phyloP scores from a whole-genome alignment of 1,140 invertebrate species.

The Lordiphosa mommai region DNA sequence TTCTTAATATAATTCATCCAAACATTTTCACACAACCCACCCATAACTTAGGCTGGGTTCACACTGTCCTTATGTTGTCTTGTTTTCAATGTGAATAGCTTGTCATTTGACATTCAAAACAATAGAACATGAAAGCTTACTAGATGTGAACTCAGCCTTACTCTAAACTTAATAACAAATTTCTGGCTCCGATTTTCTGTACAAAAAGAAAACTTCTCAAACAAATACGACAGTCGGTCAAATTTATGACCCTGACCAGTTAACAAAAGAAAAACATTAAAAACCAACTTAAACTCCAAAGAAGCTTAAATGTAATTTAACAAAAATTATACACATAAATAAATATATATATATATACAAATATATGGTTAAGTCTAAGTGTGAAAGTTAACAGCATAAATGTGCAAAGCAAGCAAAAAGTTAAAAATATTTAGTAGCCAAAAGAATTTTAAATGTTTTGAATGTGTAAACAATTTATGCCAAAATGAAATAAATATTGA shows the following conservation, averaged over 20 bases:
- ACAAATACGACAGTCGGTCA: too few species aligned
- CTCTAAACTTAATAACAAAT: too few species aligned
- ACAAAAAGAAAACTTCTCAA: too few species aligned
- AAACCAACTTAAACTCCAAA: constrained; percentile 14
- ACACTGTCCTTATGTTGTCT: too few species aligned
- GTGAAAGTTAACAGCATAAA: constrained; percentile 72
- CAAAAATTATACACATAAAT: too few species aligned
- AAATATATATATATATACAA: constrained; percentile 54
- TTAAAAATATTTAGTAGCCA: constrained; percentile 30
- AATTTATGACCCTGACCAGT: not conserved
- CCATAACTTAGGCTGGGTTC: too few species aligned
- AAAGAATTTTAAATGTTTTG: constrained; percentile 65
- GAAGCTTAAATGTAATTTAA: constrained; percentile 33
- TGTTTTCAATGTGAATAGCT: too few species aligned
- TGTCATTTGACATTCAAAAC: too few species aligned
- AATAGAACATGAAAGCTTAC: too few species aligned
- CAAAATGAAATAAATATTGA: constrained; percentile 44
- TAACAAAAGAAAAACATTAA: constrained; percentile 25
- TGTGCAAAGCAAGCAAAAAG: constrained; percentile 46
- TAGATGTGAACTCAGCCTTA: too few species aligned
- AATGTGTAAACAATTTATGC: constrained; percentile 67
- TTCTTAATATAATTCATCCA: constrained; percentile 30
- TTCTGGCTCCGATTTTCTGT: too few species aligned
- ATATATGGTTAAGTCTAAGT: constrained; percentile 44
- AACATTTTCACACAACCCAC: constrained; percentile 17